A percentile compares a stretch with the other conserved stretches of the same genome.
Conservation (phyloP, 2,797 vertebrate genomes). For the Phaenicophaeus curvirostris region DNA sequence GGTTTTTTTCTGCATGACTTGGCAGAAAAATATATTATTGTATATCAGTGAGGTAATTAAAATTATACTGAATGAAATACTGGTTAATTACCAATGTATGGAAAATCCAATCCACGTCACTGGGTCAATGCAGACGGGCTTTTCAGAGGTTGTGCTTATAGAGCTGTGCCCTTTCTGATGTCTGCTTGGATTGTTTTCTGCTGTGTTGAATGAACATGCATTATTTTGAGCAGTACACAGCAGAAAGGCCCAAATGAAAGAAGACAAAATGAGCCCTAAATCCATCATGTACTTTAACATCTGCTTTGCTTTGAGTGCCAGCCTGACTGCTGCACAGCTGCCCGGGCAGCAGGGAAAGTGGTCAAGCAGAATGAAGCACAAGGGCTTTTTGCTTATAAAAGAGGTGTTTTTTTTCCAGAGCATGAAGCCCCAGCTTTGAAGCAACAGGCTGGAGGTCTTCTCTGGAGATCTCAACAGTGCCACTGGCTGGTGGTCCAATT, state of each 20-base stretch:
- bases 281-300: not conserved
- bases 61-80: not conserved
- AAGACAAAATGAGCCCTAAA: not conserved
- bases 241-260: not conserved
- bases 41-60: not conserved
- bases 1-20: not conserved
- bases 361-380: not conserved
- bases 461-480: not conserved
- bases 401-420: not conserved
- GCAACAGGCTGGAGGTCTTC: too few relatives aligned
- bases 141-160: not conserved
- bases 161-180: not conserved
- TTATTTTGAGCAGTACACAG: not conserved
- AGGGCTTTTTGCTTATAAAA: not conserved
- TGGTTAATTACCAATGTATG: not conserved
- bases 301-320: not conserved
- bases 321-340: not conserved
- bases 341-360: not conserved
- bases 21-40: not conserved
- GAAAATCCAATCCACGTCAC: not conserved
- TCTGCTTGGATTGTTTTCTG: not conserved
- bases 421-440: not conserved
- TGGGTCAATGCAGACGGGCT: not conserved
- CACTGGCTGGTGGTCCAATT: not conserved
- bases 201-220: fast-evolving